phyloP scores from a whole-genome alignment of 2,113 vertebrate species.

The Plecotus auritus region DNA sequence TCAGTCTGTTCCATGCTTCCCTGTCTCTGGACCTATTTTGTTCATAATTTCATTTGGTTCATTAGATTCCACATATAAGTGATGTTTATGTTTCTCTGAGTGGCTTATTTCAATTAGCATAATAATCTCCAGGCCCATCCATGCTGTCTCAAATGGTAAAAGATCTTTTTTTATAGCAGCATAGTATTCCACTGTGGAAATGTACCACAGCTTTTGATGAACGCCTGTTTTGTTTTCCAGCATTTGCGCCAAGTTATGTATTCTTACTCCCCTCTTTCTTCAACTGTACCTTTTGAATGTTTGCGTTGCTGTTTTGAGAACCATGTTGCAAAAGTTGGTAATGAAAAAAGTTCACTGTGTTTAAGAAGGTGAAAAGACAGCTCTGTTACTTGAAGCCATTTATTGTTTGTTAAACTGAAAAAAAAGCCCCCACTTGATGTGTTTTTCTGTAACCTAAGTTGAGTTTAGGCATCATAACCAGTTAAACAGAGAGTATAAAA shows the following conservation, averaged over 20 bases:
- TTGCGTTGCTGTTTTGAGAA: conserved; percentile 14
- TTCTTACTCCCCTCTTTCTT: neutral
- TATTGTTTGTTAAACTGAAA: neutral
- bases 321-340: neutral
- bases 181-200: neutral
- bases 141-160: neutral
- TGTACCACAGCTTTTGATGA: neutral
- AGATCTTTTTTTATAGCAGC: neutral
- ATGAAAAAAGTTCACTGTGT: neutral
- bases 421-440: neutral
- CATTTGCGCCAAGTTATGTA: conserved; percentile 55
- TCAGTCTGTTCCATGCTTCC: neutral
- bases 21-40: neutral
- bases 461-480: neutral
- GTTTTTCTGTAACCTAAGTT: neutral
- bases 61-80: neutral
- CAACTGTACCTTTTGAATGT: neutral
- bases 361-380: neutral
- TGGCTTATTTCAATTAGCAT: neutral
- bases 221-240: conserved; percentile 42
- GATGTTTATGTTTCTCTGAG: neutral
- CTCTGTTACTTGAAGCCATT: neutral
- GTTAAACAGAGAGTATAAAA: neutral
- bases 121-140: neutral
- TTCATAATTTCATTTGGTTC: neutral